phyloP scores from a whole-genome alignment of 2,888 invertebrate genomes.

The Tenthredo distinguenda region DNA sequence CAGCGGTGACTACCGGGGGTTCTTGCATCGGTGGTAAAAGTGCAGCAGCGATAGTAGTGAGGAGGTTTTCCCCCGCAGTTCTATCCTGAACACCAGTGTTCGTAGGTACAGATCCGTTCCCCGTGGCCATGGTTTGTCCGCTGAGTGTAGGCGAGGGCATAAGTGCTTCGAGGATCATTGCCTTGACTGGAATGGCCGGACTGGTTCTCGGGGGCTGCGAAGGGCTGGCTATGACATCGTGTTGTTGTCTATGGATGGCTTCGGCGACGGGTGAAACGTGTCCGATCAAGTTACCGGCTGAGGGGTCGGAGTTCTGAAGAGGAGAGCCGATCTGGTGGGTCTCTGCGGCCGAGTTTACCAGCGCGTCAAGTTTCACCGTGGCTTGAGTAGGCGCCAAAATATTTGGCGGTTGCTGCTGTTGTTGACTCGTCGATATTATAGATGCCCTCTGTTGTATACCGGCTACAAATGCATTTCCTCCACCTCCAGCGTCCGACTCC shows the following conservation, averaged over 20 bases:
- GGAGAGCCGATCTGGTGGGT: conserved; percentile 78
- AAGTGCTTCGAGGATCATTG: conserved; percentile 86
- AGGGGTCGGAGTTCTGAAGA: conserved; percentile 70
- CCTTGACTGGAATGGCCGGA: conserved; percentile 84
- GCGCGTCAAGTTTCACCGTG: conserved; percentile 81
- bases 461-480: conserved; percentile 60
- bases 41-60: conserved; percentile 73
- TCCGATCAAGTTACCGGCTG: conserved; percentile 76
- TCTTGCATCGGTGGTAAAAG: conserved; percentile 73
- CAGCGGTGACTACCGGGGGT: conserved; percentile 65
- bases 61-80: conserved; percentile 65
- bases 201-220: conserved; percentile 78
- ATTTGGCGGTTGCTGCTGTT: conserved; percentile 59
- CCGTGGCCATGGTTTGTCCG: conserved; percentile 56
- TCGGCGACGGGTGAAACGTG: conserved; percentile 78
- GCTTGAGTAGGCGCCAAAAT: conserved; percentile 74
- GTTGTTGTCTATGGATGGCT: conserved; percentile 76
- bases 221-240: conserved; percentile 69
- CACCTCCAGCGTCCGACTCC: conserved; percentile 62
- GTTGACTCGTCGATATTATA: conserved; percentile 70
- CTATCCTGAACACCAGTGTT: conserved; percentile 60
- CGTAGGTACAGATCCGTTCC: conserved; percentile 58
- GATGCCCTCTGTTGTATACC: conserved; percentile 72
- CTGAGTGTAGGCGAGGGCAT: conserved; percentile 62
- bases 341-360: conserved; percentile 81